Base-by-base conservation (phyloP, 2,888 invertebrate genomes). In the Tribolium freemani region DNA sequence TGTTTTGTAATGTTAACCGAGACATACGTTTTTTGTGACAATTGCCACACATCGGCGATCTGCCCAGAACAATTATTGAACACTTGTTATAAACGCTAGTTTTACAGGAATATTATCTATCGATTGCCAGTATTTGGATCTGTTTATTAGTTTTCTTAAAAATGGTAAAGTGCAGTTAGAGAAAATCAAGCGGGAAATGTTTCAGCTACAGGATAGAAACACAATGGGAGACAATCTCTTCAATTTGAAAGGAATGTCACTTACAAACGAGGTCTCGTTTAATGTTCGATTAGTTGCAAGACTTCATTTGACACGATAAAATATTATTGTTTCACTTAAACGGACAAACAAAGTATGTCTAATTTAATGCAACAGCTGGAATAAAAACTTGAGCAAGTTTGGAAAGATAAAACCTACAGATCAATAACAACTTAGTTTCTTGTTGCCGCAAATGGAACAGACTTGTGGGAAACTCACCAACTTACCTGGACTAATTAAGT, bases 231-330 rank as follows among this genome's bases (percentile, higher is more conserved):
- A 53, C 53, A 53, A 48, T 48, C 48, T 53, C 58, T 38, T 58
- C 45, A 58, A 11, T 44, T 16, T 58, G 58, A 58, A 44, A 38
- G 16, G 58, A 44, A 44, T 58, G 58, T 58, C 58, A 58, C 44
- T 58, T 44, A 44, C 53, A 38, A 38, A 58, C 54, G 31, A 54
- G 3, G 51, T 54, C 31, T 54, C 31, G 11, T 11, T 16, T 48
- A 48, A 48, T 11, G 54, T 54, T 54, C 31, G 31, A 31, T 54
- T 54, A 30, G 10, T 11, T 54, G 13, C 5, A 30, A 31, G 54
- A 54, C 30, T 54, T 54, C 30, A 54, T 54, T 54, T 54, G 54
- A 30, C 54, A 54, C 11, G 54, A 54, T 26, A 54, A 54, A 54
- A 13, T 54, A 54, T 11, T 21, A n/a, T 54, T 54, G 31, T 11